Base-by-base conservation (phyloP, 2,113 vertebrate genomes). In the Acrocephalus arundinaceus region DNA sequence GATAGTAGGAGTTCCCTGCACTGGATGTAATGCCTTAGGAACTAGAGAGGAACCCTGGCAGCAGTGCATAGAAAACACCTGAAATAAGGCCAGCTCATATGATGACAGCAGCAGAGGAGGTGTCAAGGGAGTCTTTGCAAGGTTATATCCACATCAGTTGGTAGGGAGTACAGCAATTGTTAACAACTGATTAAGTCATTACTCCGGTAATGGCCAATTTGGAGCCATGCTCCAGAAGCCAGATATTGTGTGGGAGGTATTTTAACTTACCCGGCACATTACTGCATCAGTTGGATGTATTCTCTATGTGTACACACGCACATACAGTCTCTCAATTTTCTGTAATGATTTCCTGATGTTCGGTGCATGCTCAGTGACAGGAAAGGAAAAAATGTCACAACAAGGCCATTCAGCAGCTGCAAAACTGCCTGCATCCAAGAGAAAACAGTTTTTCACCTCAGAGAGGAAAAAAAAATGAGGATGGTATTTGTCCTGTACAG, bases 171-270 rank as follows among this genome's bases (percentile, higher is more conserved):
- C 45, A 89, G 37, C 8, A 2, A 74, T 88, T 71, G 33, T 92
- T 95, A 95, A 65, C 51, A 90, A 90, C 88, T 90, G 92, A 97
- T 95, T 84, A 92, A 95, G 81, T 89, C 93, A 85, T 96, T 95
- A 93, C 14, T 74, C 33, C 68, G 30, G 46, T 90, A 87, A 89
- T 87, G 65, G 73, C 62, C 77, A 86, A 61, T 91, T 92, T 95
- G 84, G 52, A 95, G 55, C 28, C 25, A 46, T 78, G 46, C 49
- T 92, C 87, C 87, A 75, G 84, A 94, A 95, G 85, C 37, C 80
- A 85, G 73, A 87, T 63, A 62, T 41, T 91, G 58, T 89, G 74
- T 91, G 37, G 84, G 81, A 96, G 80, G 74, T 87, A 91, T 95
- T 94, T 89, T 94, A 92, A 91, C 58, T 62, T 94, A 89, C 49